Evolutionary conservation across 2,888 invertebrate genomes (phyloP), one percentile per base, ranked within the genome.

Genomic region (Lamproptera curius): DNA sequence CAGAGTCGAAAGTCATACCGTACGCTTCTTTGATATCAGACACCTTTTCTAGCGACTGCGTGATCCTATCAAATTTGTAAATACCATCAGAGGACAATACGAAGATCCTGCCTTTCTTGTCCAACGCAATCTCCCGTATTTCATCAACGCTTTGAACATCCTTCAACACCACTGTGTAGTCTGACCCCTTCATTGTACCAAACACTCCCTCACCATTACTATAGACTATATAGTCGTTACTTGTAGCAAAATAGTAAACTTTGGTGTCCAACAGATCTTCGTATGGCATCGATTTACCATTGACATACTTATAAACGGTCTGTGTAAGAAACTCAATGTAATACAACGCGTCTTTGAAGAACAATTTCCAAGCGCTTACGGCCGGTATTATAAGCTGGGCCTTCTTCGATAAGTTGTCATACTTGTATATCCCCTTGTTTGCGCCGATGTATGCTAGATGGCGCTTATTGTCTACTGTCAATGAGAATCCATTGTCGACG

Each of bases 171-270:
- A 64, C 55, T 20, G 74, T 60, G 33, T 73, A 59, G 59, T 77
- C 70, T 0, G 68, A 69, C 0, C 74, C 79, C 54, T 70, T 76
- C 43, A 63, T 65, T 53, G 79, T 75, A 31, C 70, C 61, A 23
- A 63, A 83, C 8, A 85, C 50, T 1, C 84, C 85, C 8, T 76
- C 72, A 1, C 56, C 57, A 49, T 84, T 83, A 1, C 75, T 71
- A 42, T 65, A 84, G 46, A 75, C 77, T 41, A 81, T 68, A 0
- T 59, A 51, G 50, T 74, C 67, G 36, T 70, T 61, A 28, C 81
- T 83, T n/a, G 81, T 76, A 6, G 76, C 60, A 35, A 85, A 80
- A 13, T 67, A 65, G 39, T 81, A 80, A 0, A 83, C 76, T 63
- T 81, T 79, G 0, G 74, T 76, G 40, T 80, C 79, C 67, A 81